Evolutionary conservation across 2,113 vertebrate genomes (phyloP).

Genomic region (Xiphophorus hellerii): DNA sequence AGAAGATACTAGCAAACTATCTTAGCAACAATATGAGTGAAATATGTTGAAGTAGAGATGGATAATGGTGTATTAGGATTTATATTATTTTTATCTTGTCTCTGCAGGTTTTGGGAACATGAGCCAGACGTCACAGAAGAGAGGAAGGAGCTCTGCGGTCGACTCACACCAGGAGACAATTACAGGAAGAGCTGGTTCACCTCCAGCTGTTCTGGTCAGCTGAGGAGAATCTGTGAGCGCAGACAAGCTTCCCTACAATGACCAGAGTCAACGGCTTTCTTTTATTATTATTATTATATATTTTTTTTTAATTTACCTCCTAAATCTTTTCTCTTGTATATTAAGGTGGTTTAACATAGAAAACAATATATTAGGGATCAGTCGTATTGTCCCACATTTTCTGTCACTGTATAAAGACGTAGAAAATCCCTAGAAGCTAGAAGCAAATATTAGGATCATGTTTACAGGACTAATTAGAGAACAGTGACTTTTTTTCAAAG

Average conservation of each 20-base stretch:
- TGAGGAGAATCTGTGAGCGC: conserved; percentile 56
- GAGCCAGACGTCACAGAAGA: background rate
- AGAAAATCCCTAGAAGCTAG: background rate
- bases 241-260: conserved; percentile 32
- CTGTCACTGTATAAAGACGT: background rate
- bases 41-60: background rate
- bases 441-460: background rate
- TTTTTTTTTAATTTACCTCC: background rate
- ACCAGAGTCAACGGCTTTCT: background rate
- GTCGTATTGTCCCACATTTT: background rate
- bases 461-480: background rate
- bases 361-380: too few species aligned
- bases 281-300: too few species aligned
- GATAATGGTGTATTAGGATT: background rate
- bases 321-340: fast-evolving
- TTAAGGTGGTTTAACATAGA: too few species aligned
- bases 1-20: background rate
- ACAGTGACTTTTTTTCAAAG: background rate
- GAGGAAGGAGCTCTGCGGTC: conserved; percentile 33
- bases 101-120: conserved; percentile 43
- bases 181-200: conserved; percentile 40
- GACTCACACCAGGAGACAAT: conserved; percentile 28
- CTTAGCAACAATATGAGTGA: background rate
- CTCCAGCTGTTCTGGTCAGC: conserved; percentile 34
- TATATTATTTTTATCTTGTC: background rate